Evolutionary conservation across 92 coral and sea anemone genomes (phyloP).

Genomic region (Porites divaricata): DNA sequence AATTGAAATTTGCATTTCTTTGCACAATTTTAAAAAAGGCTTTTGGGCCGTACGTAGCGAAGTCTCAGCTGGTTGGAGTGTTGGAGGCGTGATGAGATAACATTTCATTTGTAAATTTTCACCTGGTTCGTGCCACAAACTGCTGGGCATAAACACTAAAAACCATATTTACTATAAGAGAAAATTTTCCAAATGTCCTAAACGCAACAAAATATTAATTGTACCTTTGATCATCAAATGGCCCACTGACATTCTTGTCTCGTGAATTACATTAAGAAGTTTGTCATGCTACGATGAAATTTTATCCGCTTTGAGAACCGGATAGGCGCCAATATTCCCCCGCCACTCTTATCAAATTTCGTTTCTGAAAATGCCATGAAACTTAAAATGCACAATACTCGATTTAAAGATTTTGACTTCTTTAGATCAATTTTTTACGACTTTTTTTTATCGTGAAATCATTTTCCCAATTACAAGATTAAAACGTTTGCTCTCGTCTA

Average conservation of each 20-base stretch:
- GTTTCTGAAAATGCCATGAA: no score
- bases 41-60: background rate
- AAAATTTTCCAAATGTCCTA: no score
- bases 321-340: background rate
- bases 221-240: no score
- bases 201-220: no score
- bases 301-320: background rate
- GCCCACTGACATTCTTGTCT: background rate
- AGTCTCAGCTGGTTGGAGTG: background rate
- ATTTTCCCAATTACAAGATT: no score
- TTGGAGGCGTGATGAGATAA: conserved; percentile 26
- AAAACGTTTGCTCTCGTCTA: no score
- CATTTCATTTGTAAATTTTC: background rate
- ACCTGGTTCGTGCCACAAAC: background rate
- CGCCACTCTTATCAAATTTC: background rate
- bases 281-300: background rate
- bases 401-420: no score
- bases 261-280: background rate
- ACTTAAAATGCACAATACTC: no score
- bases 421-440: no score
- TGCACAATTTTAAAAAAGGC: background rate
- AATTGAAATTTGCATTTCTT: background rate
- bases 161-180: no score
- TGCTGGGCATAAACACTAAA: no score
- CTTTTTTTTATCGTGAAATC: no score